phyloP scores from a whole-genome alignment of 2,888 invertebrate genomes.

The Metalampra italica region DNA sequence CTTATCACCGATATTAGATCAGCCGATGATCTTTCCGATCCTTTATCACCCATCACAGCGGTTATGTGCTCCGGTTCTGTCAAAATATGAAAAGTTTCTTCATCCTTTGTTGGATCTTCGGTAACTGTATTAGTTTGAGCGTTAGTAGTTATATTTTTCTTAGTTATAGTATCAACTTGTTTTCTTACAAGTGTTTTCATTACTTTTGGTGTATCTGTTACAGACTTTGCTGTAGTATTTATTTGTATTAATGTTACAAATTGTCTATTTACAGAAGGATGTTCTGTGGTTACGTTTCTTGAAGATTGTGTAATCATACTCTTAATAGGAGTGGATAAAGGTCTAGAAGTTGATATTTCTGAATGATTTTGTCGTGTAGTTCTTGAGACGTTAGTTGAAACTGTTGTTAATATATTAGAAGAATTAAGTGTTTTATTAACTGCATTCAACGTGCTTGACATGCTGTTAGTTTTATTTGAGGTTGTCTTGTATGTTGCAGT shows the following conservation, averaged over 20 bases:
- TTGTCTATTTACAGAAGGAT: slow-evolving; percentile 7
- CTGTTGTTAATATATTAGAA: slow-evolving; percentile 48
- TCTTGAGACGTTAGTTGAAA: slow-evolving; percentile 24
- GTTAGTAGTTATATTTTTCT: slow-evolving; percentile 25
- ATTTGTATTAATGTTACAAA: slow-evolving; percentile 17
- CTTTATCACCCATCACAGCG: slow-evolving; percentile 69
- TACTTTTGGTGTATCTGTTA: slow-evolving; percentile 14
- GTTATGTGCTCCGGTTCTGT: slow-evolving; percentile 77
- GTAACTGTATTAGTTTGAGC: slow-evolving; percentile 39
- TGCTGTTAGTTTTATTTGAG: slow-evolving; percentile 65
- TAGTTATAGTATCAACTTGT: slow-evolving; percentile 20
- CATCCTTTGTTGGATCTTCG: slow-evolving; percentile 48
- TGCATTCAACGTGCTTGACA: slow-evolving; percentile 42
- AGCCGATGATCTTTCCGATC: slow-evolving; percentile 53
- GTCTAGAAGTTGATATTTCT: slow-evolving; percentile 23
- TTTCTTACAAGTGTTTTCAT: slow-evolving; percentile 15
- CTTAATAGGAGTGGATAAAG: slow-evolving; percentile 15
- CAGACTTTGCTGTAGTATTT: slow-evolving; percentile 15
- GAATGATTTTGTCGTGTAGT: slow-evolving; percentile 12
- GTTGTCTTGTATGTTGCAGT: slow-evolving; percentile 20
- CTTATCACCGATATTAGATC: slow-evolving; percentile 71
- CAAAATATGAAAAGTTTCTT: slow-evolving; percentile 75
- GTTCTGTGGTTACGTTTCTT: background rate
- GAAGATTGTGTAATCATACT: background rate
- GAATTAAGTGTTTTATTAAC: slow-evolving; percentile 41